Conservation (phyloP, 37 sponge, comb jelly and placozoan genomes). For the Ephydatia muelleri region DNA sequence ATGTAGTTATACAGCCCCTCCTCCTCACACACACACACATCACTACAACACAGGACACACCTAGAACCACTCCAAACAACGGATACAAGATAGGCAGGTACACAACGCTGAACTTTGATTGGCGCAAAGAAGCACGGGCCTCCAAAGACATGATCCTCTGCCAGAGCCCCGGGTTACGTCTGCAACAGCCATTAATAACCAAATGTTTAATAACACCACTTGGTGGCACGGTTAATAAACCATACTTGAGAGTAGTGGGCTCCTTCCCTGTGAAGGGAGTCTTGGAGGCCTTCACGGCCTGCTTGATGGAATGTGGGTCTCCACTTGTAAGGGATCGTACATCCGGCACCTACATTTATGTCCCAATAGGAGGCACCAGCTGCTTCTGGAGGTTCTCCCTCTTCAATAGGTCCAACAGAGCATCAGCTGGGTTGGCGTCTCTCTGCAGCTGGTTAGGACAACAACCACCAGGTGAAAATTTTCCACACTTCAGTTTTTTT, state of each 20-base stretch:
- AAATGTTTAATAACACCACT: background rate
- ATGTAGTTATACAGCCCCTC: no score
- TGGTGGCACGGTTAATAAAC: background rate
- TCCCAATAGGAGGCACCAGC: slow-evolving; percentile 55
- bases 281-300: slow-evolving; percentile 26
- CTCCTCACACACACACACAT: background rate
- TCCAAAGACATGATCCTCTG: slow-evolving; percentile 69
- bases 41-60: slow-evolving; percentile 36
- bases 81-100: slow-evolving; percentile 82
- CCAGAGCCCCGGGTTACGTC: slow-evolving; percentile 78
- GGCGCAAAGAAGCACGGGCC: slow-evolving; percentile 67
- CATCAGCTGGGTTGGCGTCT: slow-evolving; percentile 38
- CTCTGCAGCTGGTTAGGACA: slow-evolving; percentile 18
- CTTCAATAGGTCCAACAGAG: slow-evolving; percentile 70
- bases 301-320: slow-evolving; percentile 36
- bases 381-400: slow-evolving; percentile 46
- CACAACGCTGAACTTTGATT: slow-evolving; percentile 55
- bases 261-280: background rate
- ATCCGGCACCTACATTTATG: slow-evolving; percentile 18
- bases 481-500: no score
- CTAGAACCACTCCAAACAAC: slow-evolving; percentile 57
- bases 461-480: background rate
- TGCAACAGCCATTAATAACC: background rate
- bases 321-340: slow-evolving; percentile 24
- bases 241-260: background rate